These are phyloP conservation scores for Cyphomyrmex costatus DNA, from an alignment of 1,140 invertebrate genomes.

Conservation along the genomic window DNA sequence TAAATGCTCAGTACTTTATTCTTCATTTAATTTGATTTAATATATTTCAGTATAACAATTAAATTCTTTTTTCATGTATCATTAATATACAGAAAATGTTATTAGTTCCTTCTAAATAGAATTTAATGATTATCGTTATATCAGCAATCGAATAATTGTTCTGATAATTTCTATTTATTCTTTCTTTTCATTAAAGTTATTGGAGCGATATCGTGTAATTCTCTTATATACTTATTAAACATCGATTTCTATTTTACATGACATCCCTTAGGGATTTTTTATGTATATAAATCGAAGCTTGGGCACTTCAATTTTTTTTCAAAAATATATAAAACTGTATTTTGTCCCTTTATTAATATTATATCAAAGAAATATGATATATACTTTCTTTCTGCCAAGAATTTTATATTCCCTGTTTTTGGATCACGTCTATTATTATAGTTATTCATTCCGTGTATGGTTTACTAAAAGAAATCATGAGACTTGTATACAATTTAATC, in stretches of 20 bases:
- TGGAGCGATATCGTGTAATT: too few species aligned
- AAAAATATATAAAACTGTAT: not conserved
- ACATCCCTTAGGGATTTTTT: not conserved
- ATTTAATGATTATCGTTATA: constrained; percentile 4
- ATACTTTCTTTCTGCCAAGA: too few species aligned
- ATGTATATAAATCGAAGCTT: not conserved
- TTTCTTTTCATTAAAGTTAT: not conserved
- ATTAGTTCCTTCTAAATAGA: not conserved
- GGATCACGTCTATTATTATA: not conserved
- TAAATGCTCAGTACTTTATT: not conserved
- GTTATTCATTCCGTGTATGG: not conserved
- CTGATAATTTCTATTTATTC: constrained; percentile 1
- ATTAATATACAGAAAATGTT: constrained; percentile 6
- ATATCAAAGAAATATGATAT: not conserved
- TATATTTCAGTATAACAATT: not conserved
- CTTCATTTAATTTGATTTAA: constrained; percentile 6
- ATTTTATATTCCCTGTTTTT: not conserved
- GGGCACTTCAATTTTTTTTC: not conserved
- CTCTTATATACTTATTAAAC: not conserved
- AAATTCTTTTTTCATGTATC: not conserved
- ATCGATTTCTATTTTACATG: not conserved
- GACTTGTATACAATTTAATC: not conserved
- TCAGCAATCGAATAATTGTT: not conserved
- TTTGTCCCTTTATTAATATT: constrained; percentile 32
- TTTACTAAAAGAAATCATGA: not conserved